Base-by-base conservation (phyloP, 2,113 vertebrate species). In the Uropsilus gracilis region DNA sequence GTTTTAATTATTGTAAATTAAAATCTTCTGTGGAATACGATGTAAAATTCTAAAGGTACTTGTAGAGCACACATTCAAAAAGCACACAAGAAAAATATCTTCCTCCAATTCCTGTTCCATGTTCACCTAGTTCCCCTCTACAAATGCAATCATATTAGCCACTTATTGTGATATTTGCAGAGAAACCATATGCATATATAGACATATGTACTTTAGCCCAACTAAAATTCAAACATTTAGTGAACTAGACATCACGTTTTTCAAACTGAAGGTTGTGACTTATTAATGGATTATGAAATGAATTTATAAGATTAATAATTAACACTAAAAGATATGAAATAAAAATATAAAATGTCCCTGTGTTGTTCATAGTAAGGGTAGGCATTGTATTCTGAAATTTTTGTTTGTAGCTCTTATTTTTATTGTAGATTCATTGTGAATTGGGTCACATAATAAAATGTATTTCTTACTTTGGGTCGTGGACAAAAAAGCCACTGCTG, bases 121-220 rank as follows among this genome's bases (percentile, higher is more conserved):
- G 57, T 20, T 13, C 3, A 64, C 11, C 16, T 53, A 37, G 5
- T 76, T 71, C 8, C 2, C 13, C 20, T 84, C 63, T 18, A 90
- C 46, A 94, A 85, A 84, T 48, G 6, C 39, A 85, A 37, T 68
- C 30, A 80, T 42, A 86, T 93, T 55, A 83, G 22, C 48, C 12
- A 87, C 37, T 84, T 91, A 63, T 63, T 94, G 17, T 91, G 63
- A 94, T 71, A 66, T 30, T 76, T 84, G 22, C 34, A 77, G n/a
- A 90, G 53, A 69, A 96, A 85, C 66, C 76, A 1, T 57, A 80
- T 57, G 14, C 2, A 39, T 64, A 75, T 64, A 34, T 8, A 87
- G 86, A 8, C 26, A 95, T n/a, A 57, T 71, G 22, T 77, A 53
- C 5, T 30, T 81, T 34, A 73, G 11, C 22, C 44, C 24, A 20